phyloP scores from a whole-genome alignment of 2,888 invertebrate genomes.

The Heliconius charithonia region DNA sequence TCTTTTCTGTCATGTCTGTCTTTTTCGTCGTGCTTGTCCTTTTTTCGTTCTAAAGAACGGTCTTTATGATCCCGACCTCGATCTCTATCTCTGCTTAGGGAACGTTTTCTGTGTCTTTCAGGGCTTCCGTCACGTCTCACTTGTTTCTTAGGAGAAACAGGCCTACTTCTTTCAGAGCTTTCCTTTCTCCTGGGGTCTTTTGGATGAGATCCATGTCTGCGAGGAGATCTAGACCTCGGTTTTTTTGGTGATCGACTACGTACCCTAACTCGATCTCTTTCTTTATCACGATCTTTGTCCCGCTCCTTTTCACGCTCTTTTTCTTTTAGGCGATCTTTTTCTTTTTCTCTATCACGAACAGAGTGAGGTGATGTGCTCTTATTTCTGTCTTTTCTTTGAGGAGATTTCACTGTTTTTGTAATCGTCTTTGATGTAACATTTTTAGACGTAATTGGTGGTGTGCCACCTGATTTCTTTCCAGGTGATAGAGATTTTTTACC shows the following conservation, averaged over 20 bases:
- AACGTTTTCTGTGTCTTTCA: conserved; percentile 74
- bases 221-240: conserved; percentile 75
- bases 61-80: conserved; percentile 80
- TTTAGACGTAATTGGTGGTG: conserved; percentile 78
- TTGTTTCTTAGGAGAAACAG: conserved; percentile 79
- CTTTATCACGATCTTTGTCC: conserved; percentile 74
- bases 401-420: conserved; percentile 77
- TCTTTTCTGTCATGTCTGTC: conserved; percentile 87
- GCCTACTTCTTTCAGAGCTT: conserved; percentile 78
- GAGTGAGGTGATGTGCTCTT: conserved; percentile 72
- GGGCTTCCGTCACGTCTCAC: conserved; percentile 70
- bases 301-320: conserved; percentile 77
- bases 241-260: conserved; percentile 79
- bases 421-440: conserved; percentile 69
- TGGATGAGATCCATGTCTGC: conserved; percentile 66
- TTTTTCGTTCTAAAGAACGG: conserved; percentile 77
- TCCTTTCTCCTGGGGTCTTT: conserved; percentile 78
- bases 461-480: conserved; percentile 79
- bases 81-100: conserved; percentile 78
- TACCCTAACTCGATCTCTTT: conserved; percentile 78
- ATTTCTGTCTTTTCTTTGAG: conserved; percentile 74
- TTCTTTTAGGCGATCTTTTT: conserved; percentile 74
- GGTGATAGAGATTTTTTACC: conserved; percentile 80
- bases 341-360: conserved; percentile 78
- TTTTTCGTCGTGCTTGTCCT: conserved; percentile 82